Base-by-base conservation (phyloP, 2,888 invertebrate species). In the Hydraecia micacea region DNA sequence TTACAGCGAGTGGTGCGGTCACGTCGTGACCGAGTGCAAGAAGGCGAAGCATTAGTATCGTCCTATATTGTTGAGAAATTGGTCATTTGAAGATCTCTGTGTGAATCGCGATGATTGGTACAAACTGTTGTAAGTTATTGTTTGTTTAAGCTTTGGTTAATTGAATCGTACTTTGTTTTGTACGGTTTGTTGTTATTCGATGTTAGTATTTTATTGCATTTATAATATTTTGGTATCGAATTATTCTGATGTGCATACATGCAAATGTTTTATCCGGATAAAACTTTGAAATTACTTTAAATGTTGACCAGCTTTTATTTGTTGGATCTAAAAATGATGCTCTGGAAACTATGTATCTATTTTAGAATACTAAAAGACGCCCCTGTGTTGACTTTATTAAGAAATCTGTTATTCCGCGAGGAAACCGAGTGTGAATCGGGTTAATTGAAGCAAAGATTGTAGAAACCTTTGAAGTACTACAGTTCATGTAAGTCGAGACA, bases 41-140 rank as follows among this genome's bases (percentile, higher is more conserved):
- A 75, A 70, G 78, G 75, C 67, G 15, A 66, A 78, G 72, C 73
- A 69, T 69, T 77, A 63, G 80, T 80, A 84, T 79, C 79, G 77
- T 86, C 76, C 86, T 75, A 86, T 85, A 81, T 78, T 69, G 70
- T 81, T 84, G 77, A 75, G 82, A 83, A 88, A 88, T 86, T 85
- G 84, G 80, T 84, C 77, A 86, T 75, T 87, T 77, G 70, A 36
- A 65, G 58, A 73, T 73, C 7, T 42, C 52, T 72, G 73, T 80
- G 80, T 77, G 77, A 78, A 83, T 74, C 25, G 55, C n/a, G n/a
- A 73, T 73, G 60, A 69, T 69, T 81, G 52, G 1, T 60, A 49
- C 58, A 32, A 68, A 60, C 58, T 73, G 15, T 15, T 72, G 15
- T 18, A 18, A 18, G 18, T n/a, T n/a, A 6, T n/a, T 58, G n/a